phyloP scores from a whole-genome alignment of 2,113 vertebrate species.

The Gymnocephalus cernua region DNA sequence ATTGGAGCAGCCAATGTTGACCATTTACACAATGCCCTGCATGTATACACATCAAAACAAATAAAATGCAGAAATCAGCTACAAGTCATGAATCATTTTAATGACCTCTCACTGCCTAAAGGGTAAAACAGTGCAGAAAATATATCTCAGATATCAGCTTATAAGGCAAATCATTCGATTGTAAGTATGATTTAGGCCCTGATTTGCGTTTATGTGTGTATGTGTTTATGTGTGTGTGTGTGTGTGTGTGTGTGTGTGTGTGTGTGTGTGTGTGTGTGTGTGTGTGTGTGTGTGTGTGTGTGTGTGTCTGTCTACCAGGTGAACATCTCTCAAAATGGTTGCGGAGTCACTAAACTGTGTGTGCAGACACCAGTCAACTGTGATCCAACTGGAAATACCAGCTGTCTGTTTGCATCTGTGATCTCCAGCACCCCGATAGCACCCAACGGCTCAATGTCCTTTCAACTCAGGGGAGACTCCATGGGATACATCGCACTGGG shows the following conservation, averaged over 20 bases:
- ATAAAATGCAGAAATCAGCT: too few species aligned
- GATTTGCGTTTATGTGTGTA: not conserved
- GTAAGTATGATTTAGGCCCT: too few species aligned
- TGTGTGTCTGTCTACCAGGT: conserved; percentile 35
- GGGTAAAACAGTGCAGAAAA: too few species aligned
- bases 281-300: too few species aligned
- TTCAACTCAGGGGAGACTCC: conserved; percentile 57
- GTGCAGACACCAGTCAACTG: not conserved
- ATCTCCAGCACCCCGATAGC: accelerated
- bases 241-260: not conserved
- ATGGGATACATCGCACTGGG: conserved; percentile 48
- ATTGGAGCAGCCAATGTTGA: not conserved
- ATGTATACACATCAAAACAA: too few species aligned
- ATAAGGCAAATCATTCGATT: not conserved
- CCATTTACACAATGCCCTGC: not conserved
- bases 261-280: too few species aligned
- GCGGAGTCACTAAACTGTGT: conserved; percentile 44
- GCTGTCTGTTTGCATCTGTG: conserved; percentile 60
- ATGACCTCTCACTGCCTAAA: not conserved
- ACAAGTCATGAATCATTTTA: not conserved
- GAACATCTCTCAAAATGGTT: conserved; percentile 33
- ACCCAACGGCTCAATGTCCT: not conserved
- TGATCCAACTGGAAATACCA: conserved; percentile 28
- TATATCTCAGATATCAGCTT: not conserved
- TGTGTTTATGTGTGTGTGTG: not conserved